Evolutionary conservation across 2,888 invertebrate genomes (phyloP), one percentile per base, ranked within the genome.

Genomic region (Polymixis lichenea): DNA sequence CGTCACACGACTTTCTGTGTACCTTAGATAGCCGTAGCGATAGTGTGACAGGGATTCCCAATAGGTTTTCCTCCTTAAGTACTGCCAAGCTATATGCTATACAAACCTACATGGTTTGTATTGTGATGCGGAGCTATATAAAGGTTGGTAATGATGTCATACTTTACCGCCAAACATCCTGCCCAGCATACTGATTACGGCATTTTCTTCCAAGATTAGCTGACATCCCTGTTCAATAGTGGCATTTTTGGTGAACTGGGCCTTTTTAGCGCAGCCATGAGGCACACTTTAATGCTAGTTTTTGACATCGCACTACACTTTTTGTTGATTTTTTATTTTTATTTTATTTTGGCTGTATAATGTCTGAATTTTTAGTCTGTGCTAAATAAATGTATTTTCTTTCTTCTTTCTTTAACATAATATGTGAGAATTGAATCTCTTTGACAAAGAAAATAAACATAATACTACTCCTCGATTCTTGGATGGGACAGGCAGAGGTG

Each of bases 61-160:
- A 67, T n/a, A n/a, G 32, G 17, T 72, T 22, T 22, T n/a, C n/a
- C 32, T 61, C 25, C 32, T 55, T 61, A 72, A 19, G n/a, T 28
- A 49, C 4, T 11, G 25, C n/a, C n/a, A n/a, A n/a, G n/a, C n/a
- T n/a, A n/a, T n/a, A n/a, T n/a, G n/a, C n/a, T n/a, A n/a, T 32
- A n/a, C 19, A 55, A 32, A 46, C 28, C 28, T 53, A 25, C 6
- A 19, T 46, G 43, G 43, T 46, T 13, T 46, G 43, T 46, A 46
- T 46, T 46, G 43, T 46, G 43, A 46, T 46, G 43, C 11, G 11
- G 43, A 46, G 11, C 38, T 6, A 46, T 46, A 28, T 28, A 28
- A n/a, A 58, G 67, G 66, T 66, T 46, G n/a, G 17, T 60, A 67
- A 64, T 83, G 72, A 80, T 55, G 58, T 83, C 84, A 80, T 83